Conservation (phyloP, 2,797 vertebrate species). For the Potorous gilbertii region DNA sequence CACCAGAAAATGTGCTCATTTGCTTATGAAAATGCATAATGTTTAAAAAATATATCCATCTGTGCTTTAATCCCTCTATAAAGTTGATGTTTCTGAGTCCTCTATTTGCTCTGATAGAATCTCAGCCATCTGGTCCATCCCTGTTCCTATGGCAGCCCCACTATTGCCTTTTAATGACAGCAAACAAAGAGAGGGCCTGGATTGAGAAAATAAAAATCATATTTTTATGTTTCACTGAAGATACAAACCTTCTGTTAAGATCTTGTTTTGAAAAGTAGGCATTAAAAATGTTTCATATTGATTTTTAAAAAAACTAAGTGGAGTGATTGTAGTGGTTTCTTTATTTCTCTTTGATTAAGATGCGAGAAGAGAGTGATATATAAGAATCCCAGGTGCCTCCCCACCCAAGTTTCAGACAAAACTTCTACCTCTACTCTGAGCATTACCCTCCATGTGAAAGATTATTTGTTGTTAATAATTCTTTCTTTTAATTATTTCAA, state of each 20-base stretch:
- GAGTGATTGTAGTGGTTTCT: conserved; percentile 6
- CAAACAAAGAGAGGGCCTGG: conserved; percentile 49
- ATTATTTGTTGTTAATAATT: neutral
- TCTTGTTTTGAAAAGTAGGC: conserved; percentile 12
- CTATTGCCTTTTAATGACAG: conserved; percentile 2
- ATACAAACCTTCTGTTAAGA: conserved; percentile 8
- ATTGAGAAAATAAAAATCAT: conserved; percentile 27
- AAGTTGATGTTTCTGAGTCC: conserved; percentile 77
- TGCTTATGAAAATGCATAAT: conserved; percentile 75
- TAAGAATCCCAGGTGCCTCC: conserved; percentile 21
- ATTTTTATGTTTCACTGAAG: conserved; percentile 55
- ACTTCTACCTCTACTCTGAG: neutral
- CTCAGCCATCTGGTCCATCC: conserved; percentile 74
- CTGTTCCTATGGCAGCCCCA: conserved; percentile 61
- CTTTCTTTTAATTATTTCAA: neutral
- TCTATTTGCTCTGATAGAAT: conserved; percentile 63
- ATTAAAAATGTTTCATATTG: conserved; percentile 13
- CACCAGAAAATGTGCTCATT: conserved; percentile 44
- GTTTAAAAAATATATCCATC: conserved; percentile 73
- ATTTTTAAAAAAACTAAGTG: conserved; percentile 44
- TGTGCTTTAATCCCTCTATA: conserved; percentile 75
- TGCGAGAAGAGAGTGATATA: neutral
- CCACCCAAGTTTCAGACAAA: conserved; percentile 2
- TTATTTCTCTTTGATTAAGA: conserved; percentile 3
- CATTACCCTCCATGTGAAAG: neutral